Evolutionary conservation across 2,113 vertebrate species (phyloP).

Genomic region (Steatornis caripensis): DNA sequence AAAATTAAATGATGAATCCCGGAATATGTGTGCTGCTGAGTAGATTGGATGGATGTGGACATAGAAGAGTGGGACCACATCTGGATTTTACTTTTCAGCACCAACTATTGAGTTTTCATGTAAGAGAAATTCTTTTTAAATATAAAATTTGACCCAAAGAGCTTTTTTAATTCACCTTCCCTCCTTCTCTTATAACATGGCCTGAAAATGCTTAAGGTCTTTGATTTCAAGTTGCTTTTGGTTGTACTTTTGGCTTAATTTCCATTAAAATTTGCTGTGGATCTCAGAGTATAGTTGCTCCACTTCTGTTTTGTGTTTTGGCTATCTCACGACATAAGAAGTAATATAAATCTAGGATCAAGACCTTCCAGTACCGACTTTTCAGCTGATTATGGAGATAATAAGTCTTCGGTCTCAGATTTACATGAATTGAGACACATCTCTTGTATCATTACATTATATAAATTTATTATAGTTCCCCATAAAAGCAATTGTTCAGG

Average conservation of each 20-base stretch:
- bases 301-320: neutral
- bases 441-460: neutral
- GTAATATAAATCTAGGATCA: neutral
- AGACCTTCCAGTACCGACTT: neutral
- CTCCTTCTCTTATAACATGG: neutral
- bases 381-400: neutral
- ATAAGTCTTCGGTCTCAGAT: neutral
- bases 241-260: neutral
- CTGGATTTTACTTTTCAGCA: neutral
- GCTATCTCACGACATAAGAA: neutral
- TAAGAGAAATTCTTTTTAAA: neutral
- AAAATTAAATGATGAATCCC: neutral
- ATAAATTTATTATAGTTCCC: neutral
- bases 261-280: neutral
- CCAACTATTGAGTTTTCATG: neutral
- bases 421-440: neutral
- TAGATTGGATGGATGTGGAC: neutral
- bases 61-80: neutral
- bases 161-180: neutral
- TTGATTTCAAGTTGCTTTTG: rapidly evolving
- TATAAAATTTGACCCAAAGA: neutral
- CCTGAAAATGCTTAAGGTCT: neutral
- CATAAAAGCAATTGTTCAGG: neutral
- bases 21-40: neutral
- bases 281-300: neutral